Evolutionary conservation across 2,888 invertebrate species (phyloP).

Genomic region (Protophormia terraenovae): DNA sequence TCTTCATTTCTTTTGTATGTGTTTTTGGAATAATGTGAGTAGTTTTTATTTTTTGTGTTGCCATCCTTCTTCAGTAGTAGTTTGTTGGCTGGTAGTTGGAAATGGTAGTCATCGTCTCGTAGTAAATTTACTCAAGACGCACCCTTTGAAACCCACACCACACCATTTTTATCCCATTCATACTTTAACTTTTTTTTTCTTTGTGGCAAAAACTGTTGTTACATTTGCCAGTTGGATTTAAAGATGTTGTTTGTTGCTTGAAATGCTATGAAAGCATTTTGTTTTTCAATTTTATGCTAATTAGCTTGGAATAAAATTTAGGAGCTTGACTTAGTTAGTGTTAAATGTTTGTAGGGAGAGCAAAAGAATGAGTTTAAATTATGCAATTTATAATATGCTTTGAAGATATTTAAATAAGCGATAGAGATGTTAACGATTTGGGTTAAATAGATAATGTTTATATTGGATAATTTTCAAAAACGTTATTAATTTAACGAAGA

Average conservation of each 20-base stretch:
- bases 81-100: conserved; percentile 17
- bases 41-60: background rate
- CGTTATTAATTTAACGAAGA: too few species aligned
- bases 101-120: conserved; percentile 56
- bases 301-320: conserved; percentile 74
- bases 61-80: conserved; percentile 66
- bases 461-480: background rate
- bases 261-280: conserved; percentile 76
- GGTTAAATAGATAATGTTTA: conserved; percentile 4
- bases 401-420: background rate
- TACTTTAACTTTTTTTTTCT: conserved; percentile 45
- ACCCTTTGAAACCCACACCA: conserved; percentile 68
- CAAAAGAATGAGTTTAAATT: background rate
- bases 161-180: conserved; percentile 40
- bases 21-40: conserved; percentile 7
- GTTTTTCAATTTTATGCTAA: conserved; percentile 80
- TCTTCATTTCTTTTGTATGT: background rate
- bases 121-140: conserved; percentile 64
- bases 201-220: background rate
- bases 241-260: conserved; percentile 22
- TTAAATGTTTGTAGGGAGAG: too few species aligned
- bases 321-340: conserved; percentile 34
- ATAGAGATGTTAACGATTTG: background rate
- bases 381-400: background rate
- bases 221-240: background rate